Percentiles rank a stretch among this genome's conserved stretches.
These are phyloP conservation scores for Piprites chloris DNA, from an alignment of 2,113 vertebrate species.

Conservation along the genomic window DNA sequence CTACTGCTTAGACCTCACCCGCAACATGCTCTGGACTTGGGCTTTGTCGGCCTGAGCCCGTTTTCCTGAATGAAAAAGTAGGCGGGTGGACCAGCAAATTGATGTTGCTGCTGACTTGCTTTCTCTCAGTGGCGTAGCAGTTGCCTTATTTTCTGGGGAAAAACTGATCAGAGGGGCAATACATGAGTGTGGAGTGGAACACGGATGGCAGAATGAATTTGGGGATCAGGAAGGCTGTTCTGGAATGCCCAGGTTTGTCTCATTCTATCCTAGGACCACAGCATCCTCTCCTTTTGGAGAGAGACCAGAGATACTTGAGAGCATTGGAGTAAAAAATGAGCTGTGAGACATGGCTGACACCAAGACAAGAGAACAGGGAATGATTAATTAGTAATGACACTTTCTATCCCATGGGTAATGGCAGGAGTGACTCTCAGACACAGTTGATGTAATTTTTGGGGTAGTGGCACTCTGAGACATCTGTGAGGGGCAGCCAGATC, in stretches of 20 bases:
- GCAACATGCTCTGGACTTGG: not conserved
- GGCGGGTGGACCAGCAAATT: not conserved
- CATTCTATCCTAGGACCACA: not conserved
- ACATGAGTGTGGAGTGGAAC: not conserved
- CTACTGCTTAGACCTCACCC: not conserved
- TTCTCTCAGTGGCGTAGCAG: not conserved
- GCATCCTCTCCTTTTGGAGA: not conserved
- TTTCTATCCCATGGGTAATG: not conserved
- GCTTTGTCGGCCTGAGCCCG: not conserved
- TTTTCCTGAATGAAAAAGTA: not conserved
- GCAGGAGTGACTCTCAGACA: not conserved
- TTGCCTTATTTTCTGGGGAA: not conserved
- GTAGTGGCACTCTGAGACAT: not conserved
- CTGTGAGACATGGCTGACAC: not conserved
- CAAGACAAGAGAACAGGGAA: not conserved
- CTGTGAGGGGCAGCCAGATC: not conserved
- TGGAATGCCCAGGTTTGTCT: not conserved
- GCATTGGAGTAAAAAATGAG: not conserved
- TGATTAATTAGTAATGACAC: not conserved
- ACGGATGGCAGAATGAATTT: not conserved
- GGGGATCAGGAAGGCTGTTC: not conserved
- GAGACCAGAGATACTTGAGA: not conserved
- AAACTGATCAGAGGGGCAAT: not conserved
- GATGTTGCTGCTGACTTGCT: not conserved
- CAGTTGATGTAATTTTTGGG: not conserved